Base-by-base conservation (phyloP, 1,140 invertebrate genomes). In the Lineus longissimus region DNA sequence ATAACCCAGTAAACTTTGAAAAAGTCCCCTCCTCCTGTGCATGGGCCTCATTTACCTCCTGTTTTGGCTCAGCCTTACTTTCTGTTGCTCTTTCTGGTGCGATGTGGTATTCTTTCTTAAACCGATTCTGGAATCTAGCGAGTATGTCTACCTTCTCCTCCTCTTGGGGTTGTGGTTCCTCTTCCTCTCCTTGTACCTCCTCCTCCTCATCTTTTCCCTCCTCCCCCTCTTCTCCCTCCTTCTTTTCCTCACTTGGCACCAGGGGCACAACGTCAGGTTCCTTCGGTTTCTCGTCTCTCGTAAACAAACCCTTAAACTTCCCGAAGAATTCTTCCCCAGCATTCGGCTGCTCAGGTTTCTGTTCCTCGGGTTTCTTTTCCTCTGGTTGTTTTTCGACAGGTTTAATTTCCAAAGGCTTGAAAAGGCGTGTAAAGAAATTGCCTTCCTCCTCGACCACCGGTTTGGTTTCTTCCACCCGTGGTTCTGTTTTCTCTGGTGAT, bases 181-280 rank as follows among this genome's bases (percentile, higher is more conserved):
- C 25, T 6, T 51, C 25, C 25, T 51, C 47, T 7, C n/a, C 19
- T 9, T 62, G 30, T 31, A 25, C 27, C 15, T 55, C 54, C 55
- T 62, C 54, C n/a, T 62, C 61, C 22, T 55, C 54, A 25, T 55
- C 29, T 27, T 56, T 29, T 25, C 27, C 61, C 22, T 62, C 61
- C 22, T 59, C 45, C 27, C n/a, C 51, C 36, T n/a, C 57, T 19
- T 25, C 36, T 41, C 17, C 30, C 15, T 59, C 36, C n/a, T 51
- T n/a, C 25, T 7, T 51, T n/a, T 7, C 25, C 47, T 36, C 33
- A 36, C 6, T 15, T 4, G 31, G 1, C 55, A 30, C 55, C 27
- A 30, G n/a, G 4, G 55, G 27, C 25, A 56, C n/a, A n/a, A 17
- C 4, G n/a, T 57, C 40, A 36, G 31, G 27, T n/a, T 51, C 47